Evolutionary conservation across 2,113 vertebrate genomes (phyloP).

Genomic region (Plestiodon gilberti): DNA sequence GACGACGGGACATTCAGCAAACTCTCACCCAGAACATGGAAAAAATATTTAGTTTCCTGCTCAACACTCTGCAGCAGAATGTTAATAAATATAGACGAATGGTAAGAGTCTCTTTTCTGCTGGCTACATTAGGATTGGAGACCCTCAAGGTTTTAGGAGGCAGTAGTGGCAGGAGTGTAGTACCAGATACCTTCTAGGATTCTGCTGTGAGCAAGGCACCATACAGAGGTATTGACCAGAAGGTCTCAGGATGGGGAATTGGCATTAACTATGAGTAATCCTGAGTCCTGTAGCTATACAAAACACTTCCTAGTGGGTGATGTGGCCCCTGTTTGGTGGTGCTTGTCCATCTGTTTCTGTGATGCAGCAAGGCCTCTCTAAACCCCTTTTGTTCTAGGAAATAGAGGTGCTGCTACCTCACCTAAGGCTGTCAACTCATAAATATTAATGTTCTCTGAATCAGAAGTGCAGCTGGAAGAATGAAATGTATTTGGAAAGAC

Average conservation of each 20-base stretch:
- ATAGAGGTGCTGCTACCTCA: not conserved
- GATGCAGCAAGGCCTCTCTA: no score
- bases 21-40: constrained; percentile 97
- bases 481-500: constrained; percentile 18
- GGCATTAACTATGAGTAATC: not conserved
- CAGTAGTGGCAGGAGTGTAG: not conserved
- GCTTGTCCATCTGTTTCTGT: not conserved
- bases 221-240: not conserved
- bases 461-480: not conserved
- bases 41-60: constrained; percentile 91
- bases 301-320: accelerated
- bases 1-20: constrained; percentile 95
- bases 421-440: not conserved
- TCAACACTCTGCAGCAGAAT: constrained; percentile 87
- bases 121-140: not conserved
- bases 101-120: constrained; percentile 66
- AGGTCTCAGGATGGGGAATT: not conserved
- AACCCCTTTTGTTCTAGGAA: not conserved
- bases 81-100: constrained; percentile 85
- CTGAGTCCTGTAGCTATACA: not conserved
- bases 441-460: not conserved
- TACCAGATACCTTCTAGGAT: not conserved
- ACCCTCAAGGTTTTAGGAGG: not conserved
- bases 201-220: constrained; percentile 2
- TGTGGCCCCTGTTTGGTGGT: not conserved